A percentile compares a stretch with the other conserved stretches of the same genome.
phyloP scores from a whole-genome alignment of 2,113 vertebrate species.

The Corythornis vintsioides region DNA sequence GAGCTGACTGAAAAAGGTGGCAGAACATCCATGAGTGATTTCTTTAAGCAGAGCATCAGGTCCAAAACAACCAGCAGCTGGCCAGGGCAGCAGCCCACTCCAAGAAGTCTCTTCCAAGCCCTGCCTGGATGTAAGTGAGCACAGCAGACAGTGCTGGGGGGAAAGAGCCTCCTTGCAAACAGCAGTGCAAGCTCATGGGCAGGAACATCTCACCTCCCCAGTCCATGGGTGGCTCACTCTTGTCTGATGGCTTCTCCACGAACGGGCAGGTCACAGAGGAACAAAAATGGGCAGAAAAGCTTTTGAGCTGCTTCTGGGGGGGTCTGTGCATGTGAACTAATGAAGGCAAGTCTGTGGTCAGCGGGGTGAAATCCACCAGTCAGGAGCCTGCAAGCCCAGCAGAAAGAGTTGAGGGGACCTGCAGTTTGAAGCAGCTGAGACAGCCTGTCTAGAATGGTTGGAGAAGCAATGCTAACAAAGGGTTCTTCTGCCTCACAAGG shows the following conservation, averaged over 20 bases:
- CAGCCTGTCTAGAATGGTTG: neutral
- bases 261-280: neutral
- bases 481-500: neutral
- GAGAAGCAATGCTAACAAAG: neutral
- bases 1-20: neutral
- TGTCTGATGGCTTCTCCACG: neutral
- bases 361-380: neutral
- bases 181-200: neutral
- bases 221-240: neutral
- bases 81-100: neutral
- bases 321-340: neutral
- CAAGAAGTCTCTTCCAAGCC: neutral
- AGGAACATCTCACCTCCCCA: neutral
- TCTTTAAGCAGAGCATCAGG: neutral
- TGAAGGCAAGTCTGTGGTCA: neutral
- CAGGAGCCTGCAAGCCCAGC: neutral
- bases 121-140: neutral
- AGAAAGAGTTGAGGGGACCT: neutral
- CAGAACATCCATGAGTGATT: neutral
- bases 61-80: neutral
- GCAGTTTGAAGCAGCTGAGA: neutral
- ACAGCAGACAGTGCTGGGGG: neutral
- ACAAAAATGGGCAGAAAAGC: neutral
- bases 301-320: slow-evolving; percentile 12
- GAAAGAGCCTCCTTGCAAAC: neutral